Base-by-base conservation (phyloP, 2,113 vertebrate genomes). In the Propithecus coquereli region DNA sequence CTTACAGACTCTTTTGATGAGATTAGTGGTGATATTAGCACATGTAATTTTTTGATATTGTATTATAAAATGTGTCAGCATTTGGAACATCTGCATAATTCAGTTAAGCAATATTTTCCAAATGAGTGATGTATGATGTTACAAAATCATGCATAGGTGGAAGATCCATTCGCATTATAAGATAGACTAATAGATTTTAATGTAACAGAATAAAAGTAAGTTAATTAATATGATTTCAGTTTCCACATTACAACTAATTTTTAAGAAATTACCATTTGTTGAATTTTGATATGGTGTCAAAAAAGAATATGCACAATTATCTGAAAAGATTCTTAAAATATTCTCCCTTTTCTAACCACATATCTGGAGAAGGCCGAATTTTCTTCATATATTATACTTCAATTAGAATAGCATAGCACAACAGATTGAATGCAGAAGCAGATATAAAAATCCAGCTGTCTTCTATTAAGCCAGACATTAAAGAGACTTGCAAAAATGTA, bases 361-460 rank as follows among this genome's bases (percentile, higher is more conserved):
- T 96, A 87, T 96, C 93, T 94, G 85, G n/a, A 34, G 83, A 85
- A 90, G 76, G 74, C 88, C 6, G 0, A 85, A 92, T 90, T 97
- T 96, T 96, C 85, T 90, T 96, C 80, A 90, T 92, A 94, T 57
- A 57, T 57, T 57, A 57, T 92, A 87, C 54, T 83, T 97, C 68
- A 82, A 47, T 91, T 96, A 84, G 94, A 96, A 96, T 96, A 95
- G 93, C 65, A 63, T 92, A 84, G 85, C 77, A 84, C 34, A 90
- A 94, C 91, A 94, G 57, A 84, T 68, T 96, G 84, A 90, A 94
- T 90, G 43, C 43, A 92, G 70, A 94, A 87, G 86, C 76, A 87
- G 50, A 76, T 94, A 83, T 84, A 96, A 81, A 45, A 92, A 84
- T 94, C 70, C 91, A 97, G 70, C 85, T 97, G 92, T 94, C 85